phyloP scores from a whole-genome alignment of 2,797 vertebrate genomes.

The Coregonus suidteri region DNA sequence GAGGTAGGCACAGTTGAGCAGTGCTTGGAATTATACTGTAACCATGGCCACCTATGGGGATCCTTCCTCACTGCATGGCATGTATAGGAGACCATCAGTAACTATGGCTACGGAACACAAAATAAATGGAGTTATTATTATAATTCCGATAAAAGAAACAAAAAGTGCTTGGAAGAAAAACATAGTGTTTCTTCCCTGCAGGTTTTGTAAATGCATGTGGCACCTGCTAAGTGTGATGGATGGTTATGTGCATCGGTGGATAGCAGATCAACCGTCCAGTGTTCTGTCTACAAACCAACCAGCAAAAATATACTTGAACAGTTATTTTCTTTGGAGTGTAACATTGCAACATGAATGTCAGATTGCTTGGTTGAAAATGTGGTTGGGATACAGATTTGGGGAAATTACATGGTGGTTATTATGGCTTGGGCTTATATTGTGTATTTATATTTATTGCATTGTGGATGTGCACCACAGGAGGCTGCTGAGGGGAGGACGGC shows the following conservation, averaged over 20 bases:
- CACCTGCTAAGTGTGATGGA: neutral
- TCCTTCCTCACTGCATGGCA: conserved; percentile 30
- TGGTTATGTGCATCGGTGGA: neutral
- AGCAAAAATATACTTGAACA: neutral
- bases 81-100: conserved; percentile 30
- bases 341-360: neutral
- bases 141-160: neutral
- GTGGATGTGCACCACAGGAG: neutral
- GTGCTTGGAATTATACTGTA: conserved; percentile 39
- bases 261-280: neutral
- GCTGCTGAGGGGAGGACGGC: too few species aligned
- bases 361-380: conserved; percentile 30
- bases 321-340: neutral
- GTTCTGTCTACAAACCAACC: neutral
- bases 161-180: neutral
- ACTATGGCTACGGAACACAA: conserved; percentile 46
- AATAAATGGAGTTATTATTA: neutral
- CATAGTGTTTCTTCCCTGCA: neutral
- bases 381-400: neutral
- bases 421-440: neutral
- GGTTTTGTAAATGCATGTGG: conserved; percentile 5
- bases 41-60: conserved; percentile 25
- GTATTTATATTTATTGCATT: neutral
- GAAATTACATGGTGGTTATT: conserved; percentile 1
- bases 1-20: conserved; percentile 42